These are phyloP conservation scores for Aegithalos caudatus DNA, from an alignment of 2,113 vertebrate genomes.

Conservation along the genomic window DNA sequence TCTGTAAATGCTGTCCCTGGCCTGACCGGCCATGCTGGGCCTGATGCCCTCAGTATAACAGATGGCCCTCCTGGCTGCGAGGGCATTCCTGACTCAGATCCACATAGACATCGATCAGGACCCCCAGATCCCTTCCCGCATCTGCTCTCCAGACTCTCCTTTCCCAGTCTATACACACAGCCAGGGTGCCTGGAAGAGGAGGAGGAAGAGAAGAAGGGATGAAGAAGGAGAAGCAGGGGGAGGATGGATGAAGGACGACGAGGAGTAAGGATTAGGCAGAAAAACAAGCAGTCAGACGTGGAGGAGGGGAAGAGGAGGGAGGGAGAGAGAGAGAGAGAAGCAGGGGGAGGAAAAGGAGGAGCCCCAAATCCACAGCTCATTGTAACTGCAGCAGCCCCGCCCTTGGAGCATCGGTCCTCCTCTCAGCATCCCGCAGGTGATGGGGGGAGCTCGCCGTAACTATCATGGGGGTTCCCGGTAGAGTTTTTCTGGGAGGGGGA, in stretches of 20 bases:
- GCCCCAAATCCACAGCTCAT: not conserved
- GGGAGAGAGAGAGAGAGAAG: too few relatives aligned
- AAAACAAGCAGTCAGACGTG: not conserved
- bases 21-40: not conserved
- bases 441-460: not conserved
- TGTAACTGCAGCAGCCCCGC: not conserved
- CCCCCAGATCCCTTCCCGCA: not conserved
- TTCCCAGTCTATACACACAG: not conserved
- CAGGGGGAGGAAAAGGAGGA: not conserved
- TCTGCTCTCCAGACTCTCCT: not conserved
- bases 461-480: too few relatives aligned
- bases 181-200: not conserved
- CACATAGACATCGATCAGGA: not conserved
- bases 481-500: not conserved
- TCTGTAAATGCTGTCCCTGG: not conserved
- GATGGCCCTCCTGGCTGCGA: not conserved
- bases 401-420: rapidly evolving
- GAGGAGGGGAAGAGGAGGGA: not conserved
- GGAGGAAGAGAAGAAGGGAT: not conserved
- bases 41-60: not conserved
- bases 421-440: not conserved
- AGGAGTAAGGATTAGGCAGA: not conserved
- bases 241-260: not conserved
- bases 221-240: not conserved
- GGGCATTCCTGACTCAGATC: not conserved